These are phyloP conservation scores for Gastrophysa polygoni DNA, from an alignment of 2,888 invertebrate species.

Conservation along the genomic window DNA sequence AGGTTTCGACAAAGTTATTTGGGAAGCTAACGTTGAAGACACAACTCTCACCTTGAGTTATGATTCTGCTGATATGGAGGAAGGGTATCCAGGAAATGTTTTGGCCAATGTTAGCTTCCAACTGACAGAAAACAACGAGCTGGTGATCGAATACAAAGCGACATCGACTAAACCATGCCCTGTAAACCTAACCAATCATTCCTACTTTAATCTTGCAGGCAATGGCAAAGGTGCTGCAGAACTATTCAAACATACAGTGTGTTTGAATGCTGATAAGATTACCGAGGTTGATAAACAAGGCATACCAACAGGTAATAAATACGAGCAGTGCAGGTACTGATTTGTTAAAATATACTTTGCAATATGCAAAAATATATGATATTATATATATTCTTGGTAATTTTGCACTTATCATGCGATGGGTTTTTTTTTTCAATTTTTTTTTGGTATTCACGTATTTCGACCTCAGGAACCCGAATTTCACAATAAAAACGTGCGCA, in stretches of 20 bases:
- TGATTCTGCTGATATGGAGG: conserved; percentile 77
- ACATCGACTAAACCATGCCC: conserved; percentile 79
- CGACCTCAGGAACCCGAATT: too few relatives aligned
- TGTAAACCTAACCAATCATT: conserved; percentile 85
- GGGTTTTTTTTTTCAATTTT: too few relatives aligned
- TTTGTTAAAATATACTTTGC: too few relatives aligned
- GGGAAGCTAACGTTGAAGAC: conserved; percentile 42
- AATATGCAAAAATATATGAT: too few relatives aligned
- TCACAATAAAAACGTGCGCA: too few relatives aligned
- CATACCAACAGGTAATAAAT: conserved; percentile 74
- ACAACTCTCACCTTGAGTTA: conserved; percentile 74
- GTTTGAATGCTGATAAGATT: conserved; percentile 78
- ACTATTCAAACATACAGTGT: conserved; percentile 72
- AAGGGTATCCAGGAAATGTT: conserved; percentile 88
- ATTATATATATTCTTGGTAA: too few relatives aligned
- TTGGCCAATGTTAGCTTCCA: conserved; percentile 73
- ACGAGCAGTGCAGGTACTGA: conserved; percentile 62
- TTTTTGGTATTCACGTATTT: too few relatives aligned
- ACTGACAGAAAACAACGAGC: conserved; percentile 73
- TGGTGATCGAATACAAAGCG: conserved; percentile 78
- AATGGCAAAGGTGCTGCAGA: conserved; percentile 73
- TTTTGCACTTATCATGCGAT: too few relatives aligned
- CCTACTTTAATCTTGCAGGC: conserved; percentile 91
- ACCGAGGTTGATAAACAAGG: conserved; percentile 72
- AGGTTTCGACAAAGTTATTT: conserved; percentile 75